Evolutionary conservation across 2,888 invertebrate species (phyloP).

Genomic region (Pseudococcus viburni): DNA sequence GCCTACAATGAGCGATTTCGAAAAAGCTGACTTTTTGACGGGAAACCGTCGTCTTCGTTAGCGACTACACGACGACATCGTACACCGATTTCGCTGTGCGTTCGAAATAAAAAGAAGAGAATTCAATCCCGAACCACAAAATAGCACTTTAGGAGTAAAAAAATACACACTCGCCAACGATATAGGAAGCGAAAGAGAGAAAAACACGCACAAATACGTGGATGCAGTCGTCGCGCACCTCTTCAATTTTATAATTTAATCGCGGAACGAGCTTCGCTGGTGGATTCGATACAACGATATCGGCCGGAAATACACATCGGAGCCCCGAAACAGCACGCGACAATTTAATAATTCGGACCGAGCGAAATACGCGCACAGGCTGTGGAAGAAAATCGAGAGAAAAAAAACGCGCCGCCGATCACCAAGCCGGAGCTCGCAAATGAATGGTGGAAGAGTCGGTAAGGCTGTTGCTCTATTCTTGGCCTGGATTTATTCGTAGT

Average conservation of each 20-base stretch:
- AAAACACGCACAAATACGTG: neutral
- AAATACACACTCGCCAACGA: neutral
- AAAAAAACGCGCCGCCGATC: slow-evolving; percentile 37
- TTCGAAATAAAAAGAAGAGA: neutral
- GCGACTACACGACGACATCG: slow-evolving; percentile 23
- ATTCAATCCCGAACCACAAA: slow-evolving; percentile 34
- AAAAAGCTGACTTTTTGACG: neutral
- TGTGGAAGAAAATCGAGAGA: neutral
- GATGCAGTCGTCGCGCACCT: neutral
- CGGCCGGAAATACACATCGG: slow-evolving; percentile 57
- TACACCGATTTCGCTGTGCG: neutral
- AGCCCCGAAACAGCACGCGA: slow-evolving; percentile 58
- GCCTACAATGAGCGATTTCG: neutral
- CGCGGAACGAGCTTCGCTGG: neutral
- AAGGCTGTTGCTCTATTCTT: slow-evolving; percentile 66
- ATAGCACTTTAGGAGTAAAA: slow-evolving; percentile 38
- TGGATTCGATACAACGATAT: neutral
- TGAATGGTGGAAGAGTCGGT: slow-evolving; percentile 51
- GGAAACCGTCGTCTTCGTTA: neutral
- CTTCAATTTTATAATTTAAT: neutral
- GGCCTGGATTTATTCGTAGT: slow-evolving; percentile 54
- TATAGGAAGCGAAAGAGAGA: neutral
- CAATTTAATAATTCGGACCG: slow-evolving; percentile 37
- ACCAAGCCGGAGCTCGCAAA: slow-evolving; percentile 10
- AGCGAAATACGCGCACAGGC: neutral